These are phyloP conservation scores for Struthidea cinerea DNA, from an alignment of 2,113 vertebrate genomes.

Conservation along the genomic window DNA sequence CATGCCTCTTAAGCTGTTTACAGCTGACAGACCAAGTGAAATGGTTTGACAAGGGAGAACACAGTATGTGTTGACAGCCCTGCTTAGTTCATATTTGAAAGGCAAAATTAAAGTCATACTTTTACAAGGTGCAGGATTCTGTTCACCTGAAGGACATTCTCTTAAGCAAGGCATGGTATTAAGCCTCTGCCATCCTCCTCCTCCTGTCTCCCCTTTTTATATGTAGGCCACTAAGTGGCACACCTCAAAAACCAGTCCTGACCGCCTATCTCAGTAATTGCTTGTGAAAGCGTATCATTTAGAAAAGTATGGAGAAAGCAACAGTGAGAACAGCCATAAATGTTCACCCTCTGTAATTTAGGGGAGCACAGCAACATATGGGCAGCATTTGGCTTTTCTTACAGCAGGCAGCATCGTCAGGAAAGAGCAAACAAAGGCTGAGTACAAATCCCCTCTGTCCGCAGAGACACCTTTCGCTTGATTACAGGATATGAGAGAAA, in stretches of 20 bases:
- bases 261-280: slow-evolving; percentile 44
- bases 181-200: background rate
- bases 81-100: slow-evolving; percentile 64
- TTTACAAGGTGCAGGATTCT: slow-evolving; percentile 44
- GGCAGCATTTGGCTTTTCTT: slow-evolving; percentile 45
- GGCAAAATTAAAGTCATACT: slow-evolving; percentile 70
- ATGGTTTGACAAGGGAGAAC: slow-evolving; percentile 59
- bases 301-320: slow-evolving; percentile 36
- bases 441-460: slow-evolving; percentile 22
- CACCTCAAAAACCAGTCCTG: slow-evolving; percentile 38
- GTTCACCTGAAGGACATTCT: slow-evolving; percentile 58
- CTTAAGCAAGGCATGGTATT: slow-evolving; percentile 31
- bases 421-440: slow-evolving; percentile 40
- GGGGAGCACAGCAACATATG: background rate
- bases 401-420: background rate
- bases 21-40: slow-evolving; percentile 66
- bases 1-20: slow-evolving; percentile 72
- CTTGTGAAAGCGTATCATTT: slow-evolving; percentile 52
- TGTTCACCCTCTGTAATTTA: slow-evolving; percentile 22
- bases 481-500: slow-evolving; percentile 41
- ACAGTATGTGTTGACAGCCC: slow-evolving; percentile 49
- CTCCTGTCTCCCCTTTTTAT: slow-evolving; percentile 16
- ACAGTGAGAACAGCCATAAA: slow-evolving; percentile 8
- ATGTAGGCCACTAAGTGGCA: slow-evolving; percentile 32
- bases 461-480: slow-evolving; percentile 16